These are phyloP conservation scores for Scolopax bukidnonensis DNA, from an alignment of 2,797 vertebrate species.

Conservation along the genomic window DNA sequence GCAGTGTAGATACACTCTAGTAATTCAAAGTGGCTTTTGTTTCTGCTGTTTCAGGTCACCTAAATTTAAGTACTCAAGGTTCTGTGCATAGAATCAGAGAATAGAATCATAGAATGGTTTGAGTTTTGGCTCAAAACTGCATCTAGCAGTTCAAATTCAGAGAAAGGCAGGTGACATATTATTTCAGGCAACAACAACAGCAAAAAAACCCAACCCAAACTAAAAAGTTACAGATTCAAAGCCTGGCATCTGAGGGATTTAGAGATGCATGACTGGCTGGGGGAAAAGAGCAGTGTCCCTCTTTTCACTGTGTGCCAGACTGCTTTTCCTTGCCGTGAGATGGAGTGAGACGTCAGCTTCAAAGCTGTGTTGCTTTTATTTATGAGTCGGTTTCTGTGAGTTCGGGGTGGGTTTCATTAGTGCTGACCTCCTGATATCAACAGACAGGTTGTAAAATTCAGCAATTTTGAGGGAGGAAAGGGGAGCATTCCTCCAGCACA, in stretches of 20 bases:
- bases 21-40: background rate
- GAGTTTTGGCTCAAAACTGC: no score
- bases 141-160: background rate
- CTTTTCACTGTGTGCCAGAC: background rate
- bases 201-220: background rate
- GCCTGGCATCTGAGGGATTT: background rate
- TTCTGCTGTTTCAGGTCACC: background rate
- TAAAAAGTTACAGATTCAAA: background rate
- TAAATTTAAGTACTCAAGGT: background rate
- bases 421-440: background rate
- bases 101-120: no score
- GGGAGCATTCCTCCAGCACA: background rate
- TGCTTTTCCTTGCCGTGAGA: background rate
- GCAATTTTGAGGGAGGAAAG: background rate
- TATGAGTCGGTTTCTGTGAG: background rate
- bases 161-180: background rate
- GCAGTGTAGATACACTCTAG: background rate
- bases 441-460: slow-evolving; percentile 9
- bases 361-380: background rate
- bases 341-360: background rate
- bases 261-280: background rate
- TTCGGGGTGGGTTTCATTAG: background rate
- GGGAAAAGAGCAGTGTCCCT: background rate
- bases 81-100: background rate
- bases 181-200: background rate